Evolutionary conservation across 2,113 vertebrate species (phyloP).

Genomic region (Syngnathus scovelli): DNA sequence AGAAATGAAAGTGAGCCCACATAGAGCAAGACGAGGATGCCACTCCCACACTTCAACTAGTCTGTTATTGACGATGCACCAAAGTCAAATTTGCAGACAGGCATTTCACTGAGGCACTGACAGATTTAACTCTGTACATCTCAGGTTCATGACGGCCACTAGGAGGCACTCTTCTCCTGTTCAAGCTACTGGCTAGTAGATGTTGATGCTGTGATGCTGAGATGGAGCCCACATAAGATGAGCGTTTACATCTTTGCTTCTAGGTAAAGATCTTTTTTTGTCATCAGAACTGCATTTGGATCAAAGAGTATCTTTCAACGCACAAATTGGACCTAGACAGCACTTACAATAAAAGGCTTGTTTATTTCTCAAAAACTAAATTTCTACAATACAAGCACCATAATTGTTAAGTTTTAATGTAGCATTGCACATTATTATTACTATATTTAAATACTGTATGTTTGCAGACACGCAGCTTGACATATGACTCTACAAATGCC

Average conservation of each 20-base stretch:
- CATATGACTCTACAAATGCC: slow-evolving; percentile 21
- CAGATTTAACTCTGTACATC: slow-evolving; percentile 28
- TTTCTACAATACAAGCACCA: background rate
- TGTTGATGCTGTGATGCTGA: slow-evolving; percentile 30
- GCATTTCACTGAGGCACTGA: slow-evolving; percentile 45
- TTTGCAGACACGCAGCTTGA: slow-evolving; percentile 10
- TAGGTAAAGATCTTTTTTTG: slow-evolving; percentile 40
- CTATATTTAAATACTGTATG: background rate
- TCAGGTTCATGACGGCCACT: slow-evolving; percentile 44
- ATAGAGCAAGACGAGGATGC: slow-evolving; percentile 29
- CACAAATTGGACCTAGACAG: slow-evolving; percentile 4
- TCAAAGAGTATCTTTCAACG: slow-evolving; percentile 7
- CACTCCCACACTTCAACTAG: slow-evolving; percentile 47
- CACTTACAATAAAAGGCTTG: background rate
- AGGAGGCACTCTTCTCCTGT: slow-evolving; percentile 76
- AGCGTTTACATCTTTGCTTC: slow-evolving; percentile 35
- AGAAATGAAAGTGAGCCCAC: slow-evolving; percentile 41
- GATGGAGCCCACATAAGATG: slow-evolving; percentile 40
- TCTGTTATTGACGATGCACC: slow-evolving; percentile 47
- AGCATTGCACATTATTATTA: background rate
- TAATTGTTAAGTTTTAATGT: background rate
- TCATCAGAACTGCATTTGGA: slow-evolving; percentile 17
- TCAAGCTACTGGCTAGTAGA: slow-evolving; percentile 32
- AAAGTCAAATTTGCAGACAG: slow-evolving; percentile 55
- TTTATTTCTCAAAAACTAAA: background rate